Conservation (phyloP, 2,113 vertebrate genomes). For the Centrocercus urophasianus region DNA sequence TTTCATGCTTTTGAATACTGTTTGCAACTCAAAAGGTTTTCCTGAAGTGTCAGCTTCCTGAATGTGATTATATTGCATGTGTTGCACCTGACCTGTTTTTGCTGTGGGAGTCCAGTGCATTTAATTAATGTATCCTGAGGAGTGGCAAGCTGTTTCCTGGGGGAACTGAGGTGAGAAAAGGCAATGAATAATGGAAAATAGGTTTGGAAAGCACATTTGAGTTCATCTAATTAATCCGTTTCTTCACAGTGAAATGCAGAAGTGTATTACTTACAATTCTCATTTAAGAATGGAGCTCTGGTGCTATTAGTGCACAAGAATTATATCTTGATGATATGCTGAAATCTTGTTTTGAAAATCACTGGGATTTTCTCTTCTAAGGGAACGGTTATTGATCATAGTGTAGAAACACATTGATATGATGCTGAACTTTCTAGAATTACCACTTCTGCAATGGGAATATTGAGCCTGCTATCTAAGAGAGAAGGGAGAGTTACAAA, state of each 20-base stretch:
- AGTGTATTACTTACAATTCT: not conserved
- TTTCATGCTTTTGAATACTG: not conserved
- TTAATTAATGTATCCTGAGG: not conserved
- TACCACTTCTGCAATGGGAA: not conserved
- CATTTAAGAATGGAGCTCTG: not conserved
- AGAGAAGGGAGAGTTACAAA: not conserved
- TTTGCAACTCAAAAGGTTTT: not conserved
- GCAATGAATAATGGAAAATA: constrained; percentile 31
- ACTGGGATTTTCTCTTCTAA: not conserved
- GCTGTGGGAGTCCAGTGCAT: not conserved
- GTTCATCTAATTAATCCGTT: not conserved
- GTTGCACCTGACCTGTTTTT: constrained; percentile 20
- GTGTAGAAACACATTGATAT: not conserved
- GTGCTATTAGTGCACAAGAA: not conserved
- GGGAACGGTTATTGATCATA: not conserved
- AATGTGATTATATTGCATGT: not conserved
- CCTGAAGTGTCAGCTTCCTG: not conserved
- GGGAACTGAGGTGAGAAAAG: not conserved
- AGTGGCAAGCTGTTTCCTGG: constrained; percentile 19
- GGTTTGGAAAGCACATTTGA: not conserved
- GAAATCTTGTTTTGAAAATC: not conserved
- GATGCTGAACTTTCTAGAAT: not conserved
- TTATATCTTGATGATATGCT: not conserved
- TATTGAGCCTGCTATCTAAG: not conserved
- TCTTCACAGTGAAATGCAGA: not conserved